These are phyloP conservation scores for Barbus barbus DNA, from an alignment of 2,113 vertebrate genomes.

Conservation along the genomic window DNA sequence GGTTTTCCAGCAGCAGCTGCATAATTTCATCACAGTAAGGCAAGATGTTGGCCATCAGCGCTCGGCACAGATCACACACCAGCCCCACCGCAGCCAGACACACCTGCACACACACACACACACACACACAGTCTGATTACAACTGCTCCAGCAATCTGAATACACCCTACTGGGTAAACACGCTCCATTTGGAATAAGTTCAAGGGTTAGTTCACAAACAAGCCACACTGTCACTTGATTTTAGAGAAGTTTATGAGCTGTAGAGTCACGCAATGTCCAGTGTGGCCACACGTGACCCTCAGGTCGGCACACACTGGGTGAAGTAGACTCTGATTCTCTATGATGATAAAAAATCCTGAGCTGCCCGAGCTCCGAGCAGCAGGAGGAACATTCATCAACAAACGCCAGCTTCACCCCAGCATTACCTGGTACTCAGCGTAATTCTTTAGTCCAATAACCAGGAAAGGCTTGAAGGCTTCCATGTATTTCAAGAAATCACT, in stretches of 20 bases:
- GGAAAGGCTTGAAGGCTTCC: constrained; percentile 98
- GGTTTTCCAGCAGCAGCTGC: constrained; percentile 95
- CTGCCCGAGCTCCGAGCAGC: constrained; percentile 26
- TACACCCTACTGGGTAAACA: no score
- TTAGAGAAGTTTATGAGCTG: neutral
- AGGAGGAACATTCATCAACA: constrained; percentile 50
- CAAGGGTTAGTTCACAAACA: neutral
- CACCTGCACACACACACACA: constrained; percentile 74
- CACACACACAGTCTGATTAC: neutral
- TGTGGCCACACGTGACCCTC: neutral
- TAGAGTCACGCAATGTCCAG: constrained; percentile 37
- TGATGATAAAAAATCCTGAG: constrained; percentile 46
- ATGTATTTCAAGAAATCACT: constrained; percentile 97
- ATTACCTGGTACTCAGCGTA: constrained; percentile 96
- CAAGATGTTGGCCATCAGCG: constrained; percentile 92
- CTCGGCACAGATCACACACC: constrained; percentile 93
- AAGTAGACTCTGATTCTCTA: constrained; percentile 38
- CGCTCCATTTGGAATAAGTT: no score
- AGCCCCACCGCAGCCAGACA: constrained; percentile 94
- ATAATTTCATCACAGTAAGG: constrained; percentile 97
- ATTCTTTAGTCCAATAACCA: constrained; percentile 95
- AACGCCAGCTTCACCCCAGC: fast-evolving
- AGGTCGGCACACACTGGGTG: constrained; percentile 16
- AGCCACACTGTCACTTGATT: neutral
- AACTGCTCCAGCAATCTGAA: no score